phyloP scores from a whole-genome alignment of 2,113 vertebrate species.

The Tichodroma muraria region DNA sequence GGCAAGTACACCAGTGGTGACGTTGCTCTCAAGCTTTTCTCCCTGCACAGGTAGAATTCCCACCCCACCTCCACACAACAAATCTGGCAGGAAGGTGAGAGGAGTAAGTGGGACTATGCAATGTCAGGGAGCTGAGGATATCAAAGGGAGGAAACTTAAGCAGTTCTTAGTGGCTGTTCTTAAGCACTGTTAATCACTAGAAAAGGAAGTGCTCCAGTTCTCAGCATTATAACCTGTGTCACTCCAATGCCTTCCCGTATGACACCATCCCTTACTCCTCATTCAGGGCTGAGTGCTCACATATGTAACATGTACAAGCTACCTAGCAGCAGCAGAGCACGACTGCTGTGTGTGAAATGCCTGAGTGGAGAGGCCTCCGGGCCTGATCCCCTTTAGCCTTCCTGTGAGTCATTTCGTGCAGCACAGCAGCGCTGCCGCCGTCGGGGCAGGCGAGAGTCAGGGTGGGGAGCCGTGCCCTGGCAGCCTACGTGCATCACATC shows the following conservation, averaged over 20 bases:
- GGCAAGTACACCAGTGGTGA: background rate
- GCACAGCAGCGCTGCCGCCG: background rate
- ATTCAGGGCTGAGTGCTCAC: background rate
- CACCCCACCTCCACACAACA: background rate
- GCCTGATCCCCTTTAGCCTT: background rate
- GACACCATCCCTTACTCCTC: background rate
- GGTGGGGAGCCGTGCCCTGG: background rate
- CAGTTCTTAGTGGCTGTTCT: background rate
- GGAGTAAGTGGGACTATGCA: background rate
- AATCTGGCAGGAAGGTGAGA: background rate
- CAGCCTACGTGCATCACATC: constrained; percentile 38
- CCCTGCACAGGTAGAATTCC: background rate
- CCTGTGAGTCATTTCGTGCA: background rate
- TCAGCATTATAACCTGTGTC: background rate
- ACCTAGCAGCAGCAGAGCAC: background rate
- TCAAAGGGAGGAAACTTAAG: background rate
- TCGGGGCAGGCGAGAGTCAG: background rate
- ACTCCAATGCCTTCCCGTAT: background rate
- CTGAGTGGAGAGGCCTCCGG: background rate
- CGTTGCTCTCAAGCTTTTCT: background rate
- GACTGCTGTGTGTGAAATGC: background rate
- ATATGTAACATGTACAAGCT: background rate
- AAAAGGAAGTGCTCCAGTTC: background rate
- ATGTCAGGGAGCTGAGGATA: background rate
- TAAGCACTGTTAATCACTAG: background rate